Evolutionary conservation across 53 echinoderm and acorn worm genomes (phyloP), one percentile per base, ranked within the genome.

Genomic region (Temnopleurus reevesii): DNA sequence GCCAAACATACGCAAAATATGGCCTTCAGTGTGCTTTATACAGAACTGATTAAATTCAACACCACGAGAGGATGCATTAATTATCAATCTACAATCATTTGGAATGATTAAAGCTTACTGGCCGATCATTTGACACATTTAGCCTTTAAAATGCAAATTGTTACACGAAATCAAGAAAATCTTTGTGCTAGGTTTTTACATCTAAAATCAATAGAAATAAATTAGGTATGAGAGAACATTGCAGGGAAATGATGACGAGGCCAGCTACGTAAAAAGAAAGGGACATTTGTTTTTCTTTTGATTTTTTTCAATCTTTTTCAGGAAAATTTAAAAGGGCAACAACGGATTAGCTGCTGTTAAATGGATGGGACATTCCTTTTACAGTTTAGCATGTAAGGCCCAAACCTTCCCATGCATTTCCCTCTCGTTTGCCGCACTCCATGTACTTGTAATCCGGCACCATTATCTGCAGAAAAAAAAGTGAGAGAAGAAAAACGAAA

Each of bases 341-440:
- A 21, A 28, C 46, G 28, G 13, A 12, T 8, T 51, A 17, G 17
- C 49, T 28, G 25, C 28, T 51, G 85, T 60, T 85, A 85, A 46
- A 85, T 85, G 31, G 85, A 60, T 23, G 85, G 55, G 7, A 28
- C 54, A 8, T 60, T 85, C 6, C 85, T 27, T 85, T 85, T 85
- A 60, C 85, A 85, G 85, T 85, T 59, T 9, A 85, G 85, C 85
- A 85, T 85, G 61, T 85, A 85, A 44, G 85, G 85, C 6, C 43
- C 60, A 26, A 85, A 85, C n/a, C 85, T 85, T 12, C 85, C 85
- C 85, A 85, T 85, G 25, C 85, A 85, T 43, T 49, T 45, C 30
- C 85, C 85, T 85, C 85, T 59, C 21, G 85, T 85, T 85, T 85
- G 85, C 63, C 85, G 60, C 18, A 85, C 85, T 3, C 60, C 60